Evolutionary conservation across 2,888 invertebrate species (phyloP).

Genomic region (Drosophila mimica): DNA sequence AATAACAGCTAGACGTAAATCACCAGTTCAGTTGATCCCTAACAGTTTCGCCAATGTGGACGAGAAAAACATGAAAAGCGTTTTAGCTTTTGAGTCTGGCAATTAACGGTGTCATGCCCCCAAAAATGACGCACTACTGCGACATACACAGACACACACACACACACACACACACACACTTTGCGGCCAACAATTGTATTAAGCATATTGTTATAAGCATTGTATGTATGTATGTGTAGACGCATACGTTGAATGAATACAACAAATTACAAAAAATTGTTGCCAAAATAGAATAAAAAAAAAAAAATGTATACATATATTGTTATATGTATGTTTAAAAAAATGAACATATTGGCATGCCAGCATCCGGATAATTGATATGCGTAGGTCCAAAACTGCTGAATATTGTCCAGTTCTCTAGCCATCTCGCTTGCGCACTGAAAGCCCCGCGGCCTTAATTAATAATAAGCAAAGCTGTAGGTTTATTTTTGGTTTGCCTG

Average conservation of each 20-base stretch:
- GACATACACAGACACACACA: conserved; percentile 6
- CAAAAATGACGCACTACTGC: conserved; percentile 45
- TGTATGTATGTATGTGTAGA: background rate
- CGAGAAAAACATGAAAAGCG: conserved; percentile 51
- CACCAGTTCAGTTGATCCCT: conserved; percentile 12
- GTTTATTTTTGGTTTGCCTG: conserved; percentile 3
- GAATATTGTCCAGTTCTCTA: conserved; percentile 45
- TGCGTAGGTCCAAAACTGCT: conserved; percentile 27
- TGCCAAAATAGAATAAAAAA: conserved; percentile 23
- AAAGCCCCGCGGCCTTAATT: conserved; percentile 55
- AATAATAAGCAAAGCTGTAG: conserved; percentile 25
- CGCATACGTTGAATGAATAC: conserved; percentile 30
- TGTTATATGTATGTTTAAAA: background rate
- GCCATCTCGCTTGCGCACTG: conserved; percentile 45
- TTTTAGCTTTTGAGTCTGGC: conserved; percentile 44
- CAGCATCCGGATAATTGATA: conserved; percentile 70
- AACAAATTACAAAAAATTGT: conserved; percentile 38
- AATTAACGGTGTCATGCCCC: conserved; percentile 12
- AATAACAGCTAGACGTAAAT: background rate
- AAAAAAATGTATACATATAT: background rate
- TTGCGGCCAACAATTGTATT: conserved; percentile 44
- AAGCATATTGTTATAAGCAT: conserved; percentile 36
- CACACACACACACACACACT: conserved; percentile 23
- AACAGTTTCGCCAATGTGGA: conserved; percentile 23
- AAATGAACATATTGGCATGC: conserved; percentile 64